Base-by-base conservation (phyloP, 2,888 invertebrate species). In the Yponomeuta plumbellus region DNA sequence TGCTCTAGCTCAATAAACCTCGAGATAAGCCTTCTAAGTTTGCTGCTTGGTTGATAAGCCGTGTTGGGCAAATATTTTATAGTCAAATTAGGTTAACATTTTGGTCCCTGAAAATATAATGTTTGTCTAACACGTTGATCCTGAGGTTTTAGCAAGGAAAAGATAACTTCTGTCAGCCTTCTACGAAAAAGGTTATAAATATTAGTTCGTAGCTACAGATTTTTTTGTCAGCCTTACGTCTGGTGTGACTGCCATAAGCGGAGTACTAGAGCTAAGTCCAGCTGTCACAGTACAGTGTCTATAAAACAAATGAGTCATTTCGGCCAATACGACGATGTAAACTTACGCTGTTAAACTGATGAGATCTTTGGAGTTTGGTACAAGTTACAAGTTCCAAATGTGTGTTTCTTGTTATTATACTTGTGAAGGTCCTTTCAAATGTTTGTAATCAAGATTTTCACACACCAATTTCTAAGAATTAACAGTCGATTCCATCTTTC, bases 1-100 rank as follows among this genome's bases (percentile, higher is more conserved):
- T 76, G 76, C 77, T 85, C 85, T 85, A 85, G 86, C 77, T 83
- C 74, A 70, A 74, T 76, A 76, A 78, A 77, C 76, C 70, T 68
- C 71, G 70, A 76, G 86, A 87, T 87, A 86, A 83, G 76, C 71
- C 73, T 74, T 77, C 76, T 73, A 74, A 75, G 80, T 75, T 76
- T 71, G 71, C 75, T 73, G 74, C 74, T 76, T 73, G 70, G 75
- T 70, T 79, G 79, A 80, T 82, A 84, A 69, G 76, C 68, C 61
- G 69, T 68, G 74, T 71, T 79, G 79, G 78, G 73, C 80, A 82
- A 83, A 84, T 76, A 80, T 34, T 26, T 61, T 22, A 11, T 69
- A 68, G 66, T 67, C 13, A 68, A 86, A 80, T 72, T 80, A 74
- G 85, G 84, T 84, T 86, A 82, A 75, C 80, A 79, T 76, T 78